Evolutionary conservation across 2,797 vertebrate species (phyloP), one percentile per base, ranked within the genome.

Genomic region (Smutsia temminckii): DNA sequence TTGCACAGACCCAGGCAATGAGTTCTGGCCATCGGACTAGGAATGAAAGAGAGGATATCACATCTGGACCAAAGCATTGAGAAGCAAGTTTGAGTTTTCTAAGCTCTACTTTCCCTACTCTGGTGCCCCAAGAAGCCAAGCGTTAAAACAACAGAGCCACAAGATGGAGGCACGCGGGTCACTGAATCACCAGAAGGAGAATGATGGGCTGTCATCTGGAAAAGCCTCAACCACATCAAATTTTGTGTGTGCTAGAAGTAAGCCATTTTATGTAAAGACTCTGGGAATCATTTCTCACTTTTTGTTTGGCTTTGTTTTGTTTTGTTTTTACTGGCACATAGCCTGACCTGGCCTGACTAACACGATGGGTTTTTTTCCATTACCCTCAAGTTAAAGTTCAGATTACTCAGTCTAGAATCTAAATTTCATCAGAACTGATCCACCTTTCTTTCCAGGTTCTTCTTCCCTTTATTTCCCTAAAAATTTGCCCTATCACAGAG

Each of bases 381-480:
- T 66, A 64, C 18, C 7, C 18, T 94, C 72, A 95, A 87, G n/a
- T 85, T 37, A 89, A 85, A 77, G 21, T 55, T 42, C 34, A 64
- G 20, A 64, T 64, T 49, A 89, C n/a, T 79, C 37, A 64, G 18
- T 16, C 49, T 72, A 55, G 20, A 27, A 63, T 42, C 25, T 16
- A 79, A 34, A 63, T 51, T n/a, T 95, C 21, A 68, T 85, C 40
- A 64, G 53, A 95, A 93, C 16, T n/a, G 9, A 57, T 8, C 14
- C 42, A 87, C 34, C 40, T 66, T n/a, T 95, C 32, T 93, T 94
- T 91, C 11, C 57, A 64, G 63, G 17, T 74, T 71, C 51, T 85
- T 93, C 53, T 63, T 57, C n/a, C 59, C 18, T 78, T 86, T 79
- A 40, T 40, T 61, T 88, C 32, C 69, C 14, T 59, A 79, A 61